These are phyloP conservation scores for Falco peregrinus DNA, from an alignment of 2,797 vertebrate species.

Conservation along the genomic window DNA sequence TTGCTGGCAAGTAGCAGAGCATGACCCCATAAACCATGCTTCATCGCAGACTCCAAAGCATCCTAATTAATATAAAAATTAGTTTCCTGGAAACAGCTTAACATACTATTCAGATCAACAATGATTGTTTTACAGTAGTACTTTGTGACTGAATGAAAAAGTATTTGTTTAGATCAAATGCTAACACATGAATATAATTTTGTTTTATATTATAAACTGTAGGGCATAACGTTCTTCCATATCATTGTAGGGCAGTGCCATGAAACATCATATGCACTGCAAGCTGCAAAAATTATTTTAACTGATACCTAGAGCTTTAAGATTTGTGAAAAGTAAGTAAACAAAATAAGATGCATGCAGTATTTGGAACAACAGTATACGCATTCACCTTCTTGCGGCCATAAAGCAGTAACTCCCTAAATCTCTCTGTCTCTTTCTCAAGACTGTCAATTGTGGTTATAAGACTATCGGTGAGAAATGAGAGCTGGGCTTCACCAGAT, in stretches of 20 bases:
- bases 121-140: background rate
- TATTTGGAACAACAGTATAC: background rate
- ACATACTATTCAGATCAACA: background rate
- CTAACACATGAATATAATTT: background rate
- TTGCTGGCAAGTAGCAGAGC: constrained; percentile 95
- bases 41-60: constrained; percentile 97
- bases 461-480: constrained; percentile 89
- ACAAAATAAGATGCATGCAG: background rate
- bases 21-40: constrained; percentile 96
- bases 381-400: constrained; percentile 90
- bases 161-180: background rate
- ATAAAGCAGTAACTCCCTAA: constrained; percentile 93
- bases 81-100: background rate
- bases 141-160: background rate
- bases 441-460: constrained; percentile 78
- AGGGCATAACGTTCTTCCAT: background rate
- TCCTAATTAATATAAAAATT: constrained; percentile 79
- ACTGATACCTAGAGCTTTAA: background rate
- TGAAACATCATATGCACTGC: background rate
- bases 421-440: constrained; percentile 91
- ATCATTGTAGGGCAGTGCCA: background rate
- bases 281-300: background rate
- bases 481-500: constrained; percentile 88
- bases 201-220: background rate
- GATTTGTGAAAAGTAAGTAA: background rate